Conservation (phyloP, 2,888 invertebrate species). For the Volucella inflata region DNA sequence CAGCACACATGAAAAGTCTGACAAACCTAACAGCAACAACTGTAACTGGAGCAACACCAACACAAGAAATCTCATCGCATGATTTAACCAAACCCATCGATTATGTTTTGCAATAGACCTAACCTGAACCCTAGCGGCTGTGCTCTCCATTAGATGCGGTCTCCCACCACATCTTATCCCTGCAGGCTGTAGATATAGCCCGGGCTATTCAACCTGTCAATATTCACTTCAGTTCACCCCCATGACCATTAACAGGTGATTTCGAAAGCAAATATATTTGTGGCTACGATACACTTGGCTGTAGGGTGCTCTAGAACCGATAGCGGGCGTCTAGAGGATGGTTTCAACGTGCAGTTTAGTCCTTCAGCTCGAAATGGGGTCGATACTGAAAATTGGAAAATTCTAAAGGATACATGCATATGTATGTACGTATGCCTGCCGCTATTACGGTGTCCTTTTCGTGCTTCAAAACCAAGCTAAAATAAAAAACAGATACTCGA, state of each 20-base stretch:
- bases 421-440: neutral
- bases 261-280: slow-evolving; percentile 38
- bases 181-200: neutral
- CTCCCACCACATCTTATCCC: slow-evolving; percentile 3
- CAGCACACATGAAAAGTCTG: slow-evolving; percentile 36
- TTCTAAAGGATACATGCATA: neutral
- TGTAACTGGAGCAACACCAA: slow-evolving; percentile 41
- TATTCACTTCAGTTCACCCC: slow-evolving; percentile 28
- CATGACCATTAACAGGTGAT: slow-evolving; percentile 57
- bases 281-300: slow-evolving; percentile 7
- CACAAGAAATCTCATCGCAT: slow-evolving; percentile 52
- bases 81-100: slow-evolving; percentile 65
- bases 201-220: slow-evolving; percentile 38
- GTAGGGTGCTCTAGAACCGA: too few species aligned
- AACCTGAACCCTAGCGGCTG: neutral
- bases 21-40: slow-evolving; percentile 14
- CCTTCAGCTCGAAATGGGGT: slow-evolving; percentile 6
- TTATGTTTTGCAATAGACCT: slow-evolving; percentile 53
- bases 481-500: neutral
- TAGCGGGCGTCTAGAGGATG: neutral
- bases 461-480: too few species aligned
- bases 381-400: slow-evolving; percentile 14
- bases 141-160: neutral
- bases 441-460: neutral
- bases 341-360: slow-evolving; percentile 3